phyloP scores from a whole-genome alignment of 2,113 vertebrate species.

The Oryzias curvinotus region DNA sequence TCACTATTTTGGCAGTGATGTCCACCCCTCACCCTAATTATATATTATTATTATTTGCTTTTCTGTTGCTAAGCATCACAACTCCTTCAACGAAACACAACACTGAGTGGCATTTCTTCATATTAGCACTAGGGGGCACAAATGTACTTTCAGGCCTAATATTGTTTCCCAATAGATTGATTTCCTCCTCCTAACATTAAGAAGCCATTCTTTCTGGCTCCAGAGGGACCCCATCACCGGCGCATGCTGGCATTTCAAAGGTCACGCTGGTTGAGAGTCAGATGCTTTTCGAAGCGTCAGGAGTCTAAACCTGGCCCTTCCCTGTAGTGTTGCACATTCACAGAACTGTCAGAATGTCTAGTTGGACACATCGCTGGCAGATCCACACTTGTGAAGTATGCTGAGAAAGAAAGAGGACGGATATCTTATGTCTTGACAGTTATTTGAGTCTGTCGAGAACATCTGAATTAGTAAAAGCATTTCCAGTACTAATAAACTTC shows the following conservation, averaged over 20 bases:
- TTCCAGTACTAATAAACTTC: background rate
- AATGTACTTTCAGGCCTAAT: too few species aligned
- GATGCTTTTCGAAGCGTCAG: slow-evolving; percentile 50
- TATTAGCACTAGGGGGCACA: too few species aligned
- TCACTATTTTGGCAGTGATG: too few species aligned
- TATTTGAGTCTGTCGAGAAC: slow-evolving; percentile 33
- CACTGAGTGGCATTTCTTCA: too few species aligned
- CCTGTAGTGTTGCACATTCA: slow-evolving; percentile 51
- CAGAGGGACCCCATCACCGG: slow-evolving; percentile 8
- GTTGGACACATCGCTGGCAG: slow-evolving; percentile 18
- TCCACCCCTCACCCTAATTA: too few species aligned
- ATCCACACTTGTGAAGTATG: slow-evolving; percentile 47
- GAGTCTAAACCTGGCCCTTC: slow-evolving; percentile 62
- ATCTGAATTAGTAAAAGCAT: slow-evolving; percentile 18
- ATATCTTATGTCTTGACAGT: slow-evolving; percentile 44
- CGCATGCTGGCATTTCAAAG: slow-evolving; percentile 37
- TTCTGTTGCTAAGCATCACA: too few species aligned
- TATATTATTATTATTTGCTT: too few species aligned
- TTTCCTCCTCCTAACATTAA: too few species aligned
- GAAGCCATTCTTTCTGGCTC: too few species aligned
- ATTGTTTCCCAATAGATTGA: too few species aligned
- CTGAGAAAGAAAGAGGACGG: slow-evolving; percentile 27
- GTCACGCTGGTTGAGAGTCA: slow-evolving; percentile 34
- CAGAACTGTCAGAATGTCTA: slow-evolving; percentile 11
- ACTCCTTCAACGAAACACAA: too few species aligned